Evolutionary conservation across 2,888 invertebrate genomes (phyloP).

Genomic region (Oscheius sp.): DNA sequence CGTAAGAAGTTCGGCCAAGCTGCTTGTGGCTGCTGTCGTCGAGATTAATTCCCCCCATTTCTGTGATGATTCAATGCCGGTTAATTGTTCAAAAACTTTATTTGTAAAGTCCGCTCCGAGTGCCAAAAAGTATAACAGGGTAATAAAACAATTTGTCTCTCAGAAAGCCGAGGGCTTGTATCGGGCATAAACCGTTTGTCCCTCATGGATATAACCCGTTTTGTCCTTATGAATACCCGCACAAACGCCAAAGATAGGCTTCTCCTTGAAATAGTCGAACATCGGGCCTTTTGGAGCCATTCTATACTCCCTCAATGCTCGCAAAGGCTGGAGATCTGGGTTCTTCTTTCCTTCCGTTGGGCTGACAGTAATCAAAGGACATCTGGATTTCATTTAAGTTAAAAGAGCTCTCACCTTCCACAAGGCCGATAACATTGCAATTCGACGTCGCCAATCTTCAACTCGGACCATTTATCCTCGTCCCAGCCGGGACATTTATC

Average conservation of each 20-base stretch:
- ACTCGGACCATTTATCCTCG: conserved; percentile 63
- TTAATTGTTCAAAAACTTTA: background rate
- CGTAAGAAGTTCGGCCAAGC: conserved; percentile 26
- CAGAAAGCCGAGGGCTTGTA: conserved; percentile 42
- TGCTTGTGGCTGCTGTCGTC: conserved; percentile 29
- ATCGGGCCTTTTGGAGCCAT: conserved; percentile 49
- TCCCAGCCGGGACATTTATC: conserved; percentile 58
- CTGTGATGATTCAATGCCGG: background rate
- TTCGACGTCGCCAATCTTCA: conserved; percentile 60
- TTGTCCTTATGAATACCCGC: conserved; percentile 7
- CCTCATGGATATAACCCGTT: conserved; percentile 44
- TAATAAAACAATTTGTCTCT: conserved; percentile 12
- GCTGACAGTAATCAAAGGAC: conserved; percentile 48
- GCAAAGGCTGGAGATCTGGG: conserved; percentile 47
- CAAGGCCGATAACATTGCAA: conserved; percentile 64
- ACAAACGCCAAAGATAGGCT: conserved; percentile 49
- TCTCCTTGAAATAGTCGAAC: conserved; percentile 42
- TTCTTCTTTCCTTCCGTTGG: conserved; percentile 45
- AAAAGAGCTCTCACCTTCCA: conserved; percentile 52
- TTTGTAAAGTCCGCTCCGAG: conserved; percentile 19
- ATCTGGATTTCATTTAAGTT: too few species aligned
- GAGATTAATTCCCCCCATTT: conserved; percentile 21
- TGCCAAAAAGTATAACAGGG: conserved; percentile 25
- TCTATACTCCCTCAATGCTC: conserved; percentile 48
- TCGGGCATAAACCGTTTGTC: conserved; percentile 53